Conservation (phyloP, 2,113 vertebrate species). For the Telmatochromis sp. region DNA sequence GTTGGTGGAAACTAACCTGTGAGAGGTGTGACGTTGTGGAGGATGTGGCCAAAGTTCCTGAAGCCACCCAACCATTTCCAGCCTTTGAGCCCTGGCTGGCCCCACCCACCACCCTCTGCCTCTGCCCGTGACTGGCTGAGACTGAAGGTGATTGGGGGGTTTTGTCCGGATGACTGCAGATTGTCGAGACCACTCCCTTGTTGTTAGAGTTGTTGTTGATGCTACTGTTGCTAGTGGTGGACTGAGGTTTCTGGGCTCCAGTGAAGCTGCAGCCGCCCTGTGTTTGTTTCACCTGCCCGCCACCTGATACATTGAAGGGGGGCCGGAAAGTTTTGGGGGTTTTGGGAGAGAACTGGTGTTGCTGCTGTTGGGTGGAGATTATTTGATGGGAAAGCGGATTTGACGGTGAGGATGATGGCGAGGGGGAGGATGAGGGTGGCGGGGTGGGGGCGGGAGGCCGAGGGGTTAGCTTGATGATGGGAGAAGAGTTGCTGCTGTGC, state of each 20-base stretch:
- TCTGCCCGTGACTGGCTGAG: slow-evolving; percentile 58
- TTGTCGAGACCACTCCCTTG: slow-evolving; percentile 2
- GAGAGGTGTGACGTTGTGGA: slow-evolving; percentile 68
- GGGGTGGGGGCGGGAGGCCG: slow-evolving; percentile 59
- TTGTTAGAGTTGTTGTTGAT: slow-evolving; percentile 1
- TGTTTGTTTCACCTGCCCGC: slow-evolving; percentile 34
- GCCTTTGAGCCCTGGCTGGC: slow-evolving; percentile 57
- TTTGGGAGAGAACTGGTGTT: slow-evolving; percentile 57
- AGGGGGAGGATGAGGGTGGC: slow-evolving; percentile 52
- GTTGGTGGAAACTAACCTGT: slow-evolving; percentile 43
- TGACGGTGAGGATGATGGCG: slow-evolving; percentile 52
- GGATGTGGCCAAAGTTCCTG: slow-evolving; percentile 50
- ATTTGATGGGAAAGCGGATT: slow-evolving; percentile 37
- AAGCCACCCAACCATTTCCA: slow-evolving; percentile 49
- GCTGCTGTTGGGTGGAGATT: slow-evolving; percentile 34
- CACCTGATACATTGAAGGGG: slow-evolving; percentile 40
- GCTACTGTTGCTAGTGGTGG: slow-evolving; percentile 5
- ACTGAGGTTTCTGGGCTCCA: slow-evolving; percentile 40
- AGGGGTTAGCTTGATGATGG: slow-evolving; percentile 72
- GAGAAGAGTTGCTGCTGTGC: slow-evolving; percentile 69
- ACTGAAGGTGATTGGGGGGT: slow-evolving; percentile 22
- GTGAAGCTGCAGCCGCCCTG: slow-evolving; percentile 38
- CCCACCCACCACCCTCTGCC: slow-evolving; percentile 57
- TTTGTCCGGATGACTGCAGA: slow-evolving; percentile 28
- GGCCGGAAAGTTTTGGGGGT: slow-evolving; percentile 48